Percentiles rank a stretch among this genome's conserved stretches.
These are phyloP conservation scores for roundworm (Caenorhabditis elegans) DNA, from an alignment of 1,140 invertebrate species.

Conservation along the genomic window DNA sequence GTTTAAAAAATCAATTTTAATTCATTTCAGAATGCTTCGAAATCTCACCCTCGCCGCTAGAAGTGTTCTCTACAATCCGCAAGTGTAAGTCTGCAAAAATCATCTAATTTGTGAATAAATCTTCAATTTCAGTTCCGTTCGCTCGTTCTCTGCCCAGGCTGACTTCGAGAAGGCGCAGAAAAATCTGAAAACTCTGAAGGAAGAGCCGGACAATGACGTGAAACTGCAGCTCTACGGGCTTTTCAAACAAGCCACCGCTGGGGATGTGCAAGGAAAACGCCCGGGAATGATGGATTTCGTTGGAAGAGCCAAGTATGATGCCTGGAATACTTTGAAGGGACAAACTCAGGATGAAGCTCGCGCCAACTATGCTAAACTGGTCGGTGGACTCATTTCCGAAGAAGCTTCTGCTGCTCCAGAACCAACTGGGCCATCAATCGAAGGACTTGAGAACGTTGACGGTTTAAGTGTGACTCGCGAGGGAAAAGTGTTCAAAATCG, in stretches of 20 bases:
- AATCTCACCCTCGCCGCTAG: background rate
- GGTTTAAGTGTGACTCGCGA: slow-evolving; percentile 63
- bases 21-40: background rate
- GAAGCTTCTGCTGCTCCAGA: slow-evolving; percentile 20
- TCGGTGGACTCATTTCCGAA: slow-evolving; percentile 52
- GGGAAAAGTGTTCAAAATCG: slow-evolving; percentile 73
- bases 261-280: slow-evolving; percentile 70
- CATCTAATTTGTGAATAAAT: no score
- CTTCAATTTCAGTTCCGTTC: no score
- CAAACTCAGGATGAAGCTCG: slow-evolving; percentile 66
- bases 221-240: slow-evolving; percentile 73
- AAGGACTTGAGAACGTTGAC: slow-evolving; percentile 61
- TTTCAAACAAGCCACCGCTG: slow-evolving; percentile 72
- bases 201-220: slow-evolving; percentile 70
- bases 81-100: background rate
- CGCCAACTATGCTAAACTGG: slow-evolving; percentile 62
- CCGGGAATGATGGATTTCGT: slow-evolving; percentile 74
- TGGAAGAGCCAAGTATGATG: slow-evolving; percentile 73
- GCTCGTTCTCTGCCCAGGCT: slow-evolving; percentile 22
- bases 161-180: slow-evolving; percentile 69
- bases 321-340: slow-evolving; percentile 68
- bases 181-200: slow-evolving; percentile 67
- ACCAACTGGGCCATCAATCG: slow-evolving; percentile 27
- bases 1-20: background rate
- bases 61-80: background rate